Evolutionary conservation across 2,797 vertebrate species (phyloP).

Genomic region (Sebastes nivosus): DNA sequence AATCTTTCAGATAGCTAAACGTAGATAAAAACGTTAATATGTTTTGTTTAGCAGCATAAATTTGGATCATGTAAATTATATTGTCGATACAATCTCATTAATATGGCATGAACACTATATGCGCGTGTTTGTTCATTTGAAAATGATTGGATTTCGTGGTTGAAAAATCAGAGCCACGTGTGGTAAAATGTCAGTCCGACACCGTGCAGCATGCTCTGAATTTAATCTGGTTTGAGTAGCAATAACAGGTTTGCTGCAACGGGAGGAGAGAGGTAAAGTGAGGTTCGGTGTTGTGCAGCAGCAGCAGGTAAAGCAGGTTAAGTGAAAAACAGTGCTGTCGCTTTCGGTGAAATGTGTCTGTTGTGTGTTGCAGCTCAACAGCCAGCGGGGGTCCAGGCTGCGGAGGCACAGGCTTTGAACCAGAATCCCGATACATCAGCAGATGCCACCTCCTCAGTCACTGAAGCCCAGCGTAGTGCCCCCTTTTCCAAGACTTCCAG

Average conservation of each 20-base stretch:
- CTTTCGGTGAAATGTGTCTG: constrained; percentile 16
- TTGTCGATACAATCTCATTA: constrained; percentile 3
- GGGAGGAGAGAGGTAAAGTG: not conserved
- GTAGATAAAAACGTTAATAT: constrained; percentile 32
- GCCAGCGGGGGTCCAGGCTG: constrained; percentile 63
- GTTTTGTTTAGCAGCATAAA: constrained; percentile 4
- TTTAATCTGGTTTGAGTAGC: constrained; percentile 3
- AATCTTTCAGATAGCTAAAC: constrained; percentile 19
- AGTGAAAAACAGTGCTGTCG: not conserved
- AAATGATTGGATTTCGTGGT: not conserved
- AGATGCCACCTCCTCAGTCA: constrained; percentile 38
- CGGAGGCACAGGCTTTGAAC: constrained; percentile 48
- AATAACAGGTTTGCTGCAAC: not conserved
- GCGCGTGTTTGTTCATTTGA: constrained; percentile 11
- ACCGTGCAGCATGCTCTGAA: constrained; percentile 1
- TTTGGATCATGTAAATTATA: constrained; percentile 11
- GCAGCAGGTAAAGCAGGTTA: constrained; percentile 29
- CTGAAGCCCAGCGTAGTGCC: constrained; percentile 38
- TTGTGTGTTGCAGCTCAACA: constrained; percentile 73
- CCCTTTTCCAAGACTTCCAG: constrained; percentile 62
- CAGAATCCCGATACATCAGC: constrained; percentile 37
- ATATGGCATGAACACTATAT: not conserved
- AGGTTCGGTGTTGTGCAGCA: not conserved
- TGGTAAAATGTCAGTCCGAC: not conserved
- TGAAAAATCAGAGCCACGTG: not conserved